Base-by-base conservation (phyloP, 2,113 vertebrate genomes). In the Panurus biarmicus region DNA sequence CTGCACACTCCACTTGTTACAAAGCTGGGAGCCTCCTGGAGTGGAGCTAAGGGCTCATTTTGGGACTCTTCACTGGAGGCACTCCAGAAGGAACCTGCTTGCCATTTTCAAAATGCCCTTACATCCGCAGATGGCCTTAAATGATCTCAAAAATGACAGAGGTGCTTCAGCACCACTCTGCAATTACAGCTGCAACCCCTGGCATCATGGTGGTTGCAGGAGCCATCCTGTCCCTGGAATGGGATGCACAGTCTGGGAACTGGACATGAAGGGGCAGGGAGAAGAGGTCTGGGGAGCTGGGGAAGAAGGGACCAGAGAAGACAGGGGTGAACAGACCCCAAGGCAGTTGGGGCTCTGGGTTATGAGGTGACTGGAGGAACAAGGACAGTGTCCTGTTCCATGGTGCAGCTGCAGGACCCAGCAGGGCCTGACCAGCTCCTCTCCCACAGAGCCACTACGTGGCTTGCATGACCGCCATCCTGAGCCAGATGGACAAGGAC, bases 401-500 rank as follows among this genome's bases (percentile, higher is more conserved):
- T 1, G 22, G 24, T 19, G 35, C 57, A 12, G 54, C 40, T 60
- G 35, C 9, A 25, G 56, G 56, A 24, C 18, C 18, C 1, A 3
- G 53, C 66, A 19, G 50, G 8, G 17, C 57, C 69, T 95, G 64
- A 95, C 4, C 66, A 16, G 16, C 18, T 13, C 8, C 50, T 93
- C 42, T 94, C 45, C 61, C 50, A 45, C 76, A 97, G 96, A 94
- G 96, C 36, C 93, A 95, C 76, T 97, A 96, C 0, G 97, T 97
- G 80, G 97, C 97, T 50, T 97, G 97, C 91, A 97, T 97, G 97
- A 85, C 97, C 2, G 3, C 97, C 85, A 96, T 97, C 91, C 96
- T 97, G 62, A 97, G 95, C 91, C 97, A 97, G 89, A 92, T 97
- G 96, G 97, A 97, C 48, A 33, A 77, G 66, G 83, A 93, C 2